A percentile compares a stretch with the other conserved stretches of the same genome.
Conservation (phyloP, 2,113 vertebrate species). For the Scomber scombrus region DNA sequence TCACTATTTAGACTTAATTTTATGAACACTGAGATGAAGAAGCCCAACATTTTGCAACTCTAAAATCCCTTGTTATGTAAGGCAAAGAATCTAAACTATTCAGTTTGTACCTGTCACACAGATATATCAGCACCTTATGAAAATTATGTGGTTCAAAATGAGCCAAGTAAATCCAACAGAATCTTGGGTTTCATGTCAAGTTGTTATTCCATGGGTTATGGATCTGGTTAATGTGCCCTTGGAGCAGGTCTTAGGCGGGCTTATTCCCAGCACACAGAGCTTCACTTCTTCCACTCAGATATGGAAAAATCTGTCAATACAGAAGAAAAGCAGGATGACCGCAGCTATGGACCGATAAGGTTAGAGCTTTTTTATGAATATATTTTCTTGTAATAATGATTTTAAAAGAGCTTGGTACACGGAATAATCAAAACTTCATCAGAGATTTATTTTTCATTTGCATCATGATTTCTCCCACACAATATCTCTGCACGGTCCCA, state of each 20-base stretch:
- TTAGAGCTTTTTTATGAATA: neutral
- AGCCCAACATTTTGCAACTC: neutral
- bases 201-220: slow-evolving; percentile 18
- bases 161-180: neutral
- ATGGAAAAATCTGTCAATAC: neutral
- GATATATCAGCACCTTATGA: slow-evolving; percentile 11
- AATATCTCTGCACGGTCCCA: slow-evolving; percentile 6
- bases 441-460: neutral
- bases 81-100: neutral
- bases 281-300: neutral
- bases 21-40: neutral
- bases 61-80: neutral
- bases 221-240: slow-evolving; percentile 3
- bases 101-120: neutral
- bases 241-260: neutral
- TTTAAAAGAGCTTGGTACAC: neutral
- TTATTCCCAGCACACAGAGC: neutral
- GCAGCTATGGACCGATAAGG: slow-evolving; percentile 1
- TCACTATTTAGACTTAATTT: slow-evolving; percentile 20
- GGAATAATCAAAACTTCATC: slow-evolving; percentile 36
- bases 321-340: slow-evolving; percentile 8
- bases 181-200: slow-evolving; percentile 29
- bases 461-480: slow-evolving; percentile 9
- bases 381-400: slow-evolving; percentile 5
- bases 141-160: neutral